Percentiles rank a stretch among this genome's conserved stretches.
phyloP scores from a whole-genome alignment of 2,888 invertebrate species.

The Hirtodrosophila confusa region DNA sequence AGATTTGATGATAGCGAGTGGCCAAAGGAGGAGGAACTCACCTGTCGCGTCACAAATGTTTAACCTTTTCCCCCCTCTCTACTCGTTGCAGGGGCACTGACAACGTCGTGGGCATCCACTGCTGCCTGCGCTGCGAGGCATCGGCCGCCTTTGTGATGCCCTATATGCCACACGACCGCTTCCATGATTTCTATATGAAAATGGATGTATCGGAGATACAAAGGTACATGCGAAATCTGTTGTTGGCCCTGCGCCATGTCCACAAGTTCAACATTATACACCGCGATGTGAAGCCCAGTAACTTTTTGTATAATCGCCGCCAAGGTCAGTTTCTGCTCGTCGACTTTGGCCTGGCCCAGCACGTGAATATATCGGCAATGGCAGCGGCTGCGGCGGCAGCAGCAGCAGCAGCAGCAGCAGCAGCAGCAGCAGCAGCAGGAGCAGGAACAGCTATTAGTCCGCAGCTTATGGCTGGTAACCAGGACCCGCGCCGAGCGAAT shows the following conservation, averaged over 20 bases:
- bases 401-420: not conserved
- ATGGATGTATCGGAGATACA: constrained; percentile 90
- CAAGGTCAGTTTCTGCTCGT: constrained; percentile 90
- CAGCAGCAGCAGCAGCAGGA: not conserved
- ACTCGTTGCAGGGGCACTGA: constrained; percentile 87
- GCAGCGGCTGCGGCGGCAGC: constrained; percentile 17
- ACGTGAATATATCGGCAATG: constrained; percentile 64
- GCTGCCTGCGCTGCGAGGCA: constrained; percentile 90
- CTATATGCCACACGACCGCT: constrained; percentile 92
- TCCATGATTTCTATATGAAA: constrained; percentile 89
- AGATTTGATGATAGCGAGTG: no score
- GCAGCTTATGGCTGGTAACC: no score
- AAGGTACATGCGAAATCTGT: constrained; percentile 91
- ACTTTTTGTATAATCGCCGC: constrained; percentile 93
- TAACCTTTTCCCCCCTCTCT: not conserved
- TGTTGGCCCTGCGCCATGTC: constrained; percentile 91
- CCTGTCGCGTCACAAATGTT: no score
- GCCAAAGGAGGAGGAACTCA: no score
- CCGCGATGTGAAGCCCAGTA: constrained; percentile 95
- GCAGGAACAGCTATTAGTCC: not conserved
- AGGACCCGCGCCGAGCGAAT: no score
- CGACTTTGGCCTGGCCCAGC: constrained; percentile 95
- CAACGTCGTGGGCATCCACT: constrained; percentile 92
- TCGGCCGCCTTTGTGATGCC: constrained; percentile 96
- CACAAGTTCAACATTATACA: constrained; percentile 94